phyloP scores from a whole-genome alignment of 2,113 vertebrate genomes.

The Bungarus multicinctus region DNA sequence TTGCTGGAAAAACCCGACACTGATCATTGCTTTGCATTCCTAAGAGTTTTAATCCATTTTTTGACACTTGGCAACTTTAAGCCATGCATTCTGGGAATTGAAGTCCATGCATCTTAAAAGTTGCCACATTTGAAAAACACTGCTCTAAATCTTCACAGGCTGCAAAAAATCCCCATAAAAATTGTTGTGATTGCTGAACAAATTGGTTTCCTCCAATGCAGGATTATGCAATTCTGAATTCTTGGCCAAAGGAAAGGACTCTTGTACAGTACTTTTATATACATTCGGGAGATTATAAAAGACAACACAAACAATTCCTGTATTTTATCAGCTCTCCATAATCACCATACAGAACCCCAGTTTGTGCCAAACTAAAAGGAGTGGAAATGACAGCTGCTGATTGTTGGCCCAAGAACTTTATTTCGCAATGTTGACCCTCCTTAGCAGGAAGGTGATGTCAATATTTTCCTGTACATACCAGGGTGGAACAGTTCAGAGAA shows the following conservation, averaged over 20 bases:
- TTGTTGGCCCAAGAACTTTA: background rate
- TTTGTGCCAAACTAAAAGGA: background rate
- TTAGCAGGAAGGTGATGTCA: background rate
- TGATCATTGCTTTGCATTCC: background rate
- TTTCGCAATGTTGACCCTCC: background rate
- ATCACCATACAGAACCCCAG: background rate
- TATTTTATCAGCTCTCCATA: background rate
- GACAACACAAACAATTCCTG: background rate
- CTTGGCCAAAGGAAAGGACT: background rate
- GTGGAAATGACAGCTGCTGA: background rate
- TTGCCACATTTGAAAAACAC: background rate
- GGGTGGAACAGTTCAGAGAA: background rate
- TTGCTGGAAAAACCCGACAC: background rate
- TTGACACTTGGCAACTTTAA: background rate
- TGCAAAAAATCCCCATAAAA: background rate
- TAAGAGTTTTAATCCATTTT: background rate
- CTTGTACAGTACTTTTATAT: background rate
- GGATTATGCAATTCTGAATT: background rate
- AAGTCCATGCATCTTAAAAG: background rate
- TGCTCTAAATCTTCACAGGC: background rate
- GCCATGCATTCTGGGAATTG: background rate
- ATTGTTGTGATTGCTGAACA: background rate
- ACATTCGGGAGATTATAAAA: background rate
- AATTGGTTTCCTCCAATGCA: background rate
- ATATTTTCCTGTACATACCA: background rate